These are phyloP conservation scores for Erinaceus europaeus DNA, from an alignment of 2,113 vertebrate genomes.

Conservation along the genomic window DNA sequence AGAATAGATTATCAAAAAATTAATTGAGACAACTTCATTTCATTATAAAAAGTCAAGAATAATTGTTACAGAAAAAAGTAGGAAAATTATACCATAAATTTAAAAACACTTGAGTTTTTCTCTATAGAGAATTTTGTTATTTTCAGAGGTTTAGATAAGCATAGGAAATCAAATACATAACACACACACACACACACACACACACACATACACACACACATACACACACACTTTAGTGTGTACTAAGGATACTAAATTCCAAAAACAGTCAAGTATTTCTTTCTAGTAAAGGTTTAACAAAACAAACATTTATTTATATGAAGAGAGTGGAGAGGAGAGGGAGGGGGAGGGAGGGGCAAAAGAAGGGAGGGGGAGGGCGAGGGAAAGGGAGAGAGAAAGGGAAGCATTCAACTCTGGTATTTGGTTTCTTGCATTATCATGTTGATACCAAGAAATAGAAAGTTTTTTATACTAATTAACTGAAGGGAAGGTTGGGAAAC, in stretches of 20 bases:
- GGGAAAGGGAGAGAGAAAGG: neutral
- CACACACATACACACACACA: too few relatives aligned
- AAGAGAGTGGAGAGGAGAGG: too few relatives aligned
- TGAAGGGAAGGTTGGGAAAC: neutral
- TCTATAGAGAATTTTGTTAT: neutral
- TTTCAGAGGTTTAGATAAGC: neutral
- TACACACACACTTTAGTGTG: too few relatives aligned
- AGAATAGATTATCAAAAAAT: constrained; percentile 53
- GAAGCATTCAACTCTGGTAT: neutral
- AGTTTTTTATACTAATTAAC: neutral
- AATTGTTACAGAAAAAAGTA: neutral
- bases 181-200: neutral
- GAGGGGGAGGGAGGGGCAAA: too few relatives aligned
- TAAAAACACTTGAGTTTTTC: neutral
- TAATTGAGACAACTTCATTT: constrained; percentile 35
- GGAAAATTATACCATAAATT: neutral
- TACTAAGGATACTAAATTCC: neutral
- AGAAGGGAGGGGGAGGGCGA: too few relatives aligned
- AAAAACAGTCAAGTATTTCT: neutral
- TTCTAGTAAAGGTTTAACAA: neutral
- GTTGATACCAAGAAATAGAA: neutral
- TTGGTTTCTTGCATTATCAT: neutral
- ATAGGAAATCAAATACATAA: too few relatives aligned
- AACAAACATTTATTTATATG: too few relatives aligned
- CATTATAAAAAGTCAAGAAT: constrained; percentile 1